Evolutionary conservation across 1,140 invertebrate genomes (phyloP).

Genomic region (Drosophila tropicalis): DNA sequence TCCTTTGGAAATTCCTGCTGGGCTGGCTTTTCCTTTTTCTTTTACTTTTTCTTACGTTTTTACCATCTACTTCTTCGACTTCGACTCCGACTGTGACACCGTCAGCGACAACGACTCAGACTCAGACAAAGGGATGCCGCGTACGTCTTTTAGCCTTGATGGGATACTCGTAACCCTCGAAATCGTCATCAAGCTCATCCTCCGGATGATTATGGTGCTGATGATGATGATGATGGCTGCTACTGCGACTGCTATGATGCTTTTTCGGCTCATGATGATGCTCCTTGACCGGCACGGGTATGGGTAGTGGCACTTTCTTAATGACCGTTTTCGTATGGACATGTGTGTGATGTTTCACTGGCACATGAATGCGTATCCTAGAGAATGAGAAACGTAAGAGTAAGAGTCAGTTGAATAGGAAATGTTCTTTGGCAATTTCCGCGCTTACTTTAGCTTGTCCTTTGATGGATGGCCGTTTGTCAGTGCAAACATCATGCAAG

Average conservation of each 20-base stretch:
- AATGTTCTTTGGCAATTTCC: conserved; percentile 47
- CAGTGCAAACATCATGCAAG: conserved; percentile 74
- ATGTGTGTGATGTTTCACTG: conserved; percentile 82
- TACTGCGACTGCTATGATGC: conserved; percentile 70
- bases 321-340: conserved; percentile 81
- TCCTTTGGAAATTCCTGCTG: conserved; percentile 42
- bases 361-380: conserved; percentile 82
- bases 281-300: conserved; percentile 80
- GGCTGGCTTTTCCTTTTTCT: neutral
- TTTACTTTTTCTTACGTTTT: neutral
- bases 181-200: conserved; percentile 75
- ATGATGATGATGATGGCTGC: conserved; percentile 60
- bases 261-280: conserved; percentile 74
- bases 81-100: neutral
- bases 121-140: conserved; percentile 79
- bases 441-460: conserved; percentile 80
- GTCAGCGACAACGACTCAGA: neutral
- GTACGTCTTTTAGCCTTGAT: conserved; percentile 76
- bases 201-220: conserved; percentile 66
- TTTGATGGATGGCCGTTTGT: conserved; percentile 78
- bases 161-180: conserved; percentile 81
- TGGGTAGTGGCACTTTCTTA: conserved; percentile 81
- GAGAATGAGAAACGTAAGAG: conserved; percentile 13
- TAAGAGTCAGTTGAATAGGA: conserved; percentile 45
- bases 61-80: neutral